Conservation (phyloP, 1,140 invertebrate genomes). For the Leptinotarsa texana region DNA sequence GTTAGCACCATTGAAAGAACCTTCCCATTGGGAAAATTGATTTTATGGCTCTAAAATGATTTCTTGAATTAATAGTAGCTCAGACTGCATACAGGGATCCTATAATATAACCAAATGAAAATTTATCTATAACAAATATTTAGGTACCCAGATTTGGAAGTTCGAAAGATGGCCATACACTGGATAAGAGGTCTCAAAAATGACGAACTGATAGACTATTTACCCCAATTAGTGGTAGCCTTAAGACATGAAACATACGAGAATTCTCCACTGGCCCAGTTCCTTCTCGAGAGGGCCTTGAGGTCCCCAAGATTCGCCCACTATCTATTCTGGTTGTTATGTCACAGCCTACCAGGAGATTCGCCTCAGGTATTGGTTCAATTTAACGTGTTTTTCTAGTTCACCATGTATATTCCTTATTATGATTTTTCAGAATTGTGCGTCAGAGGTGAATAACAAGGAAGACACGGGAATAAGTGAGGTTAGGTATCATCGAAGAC, state of each 20-base stretch:
- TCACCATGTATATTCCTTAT: neutral
- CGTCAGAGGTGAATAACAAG: slow-evolving; percentile 38
- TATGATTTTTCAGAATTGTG: slow-evolving; percentile 39
- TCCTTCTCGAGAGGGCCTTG: slow-evolving; percentile 83
- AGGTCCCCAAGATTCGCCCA: slow-evolving; percentile 89
- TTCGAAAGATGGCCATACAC: slow-evolving; percentile 80
- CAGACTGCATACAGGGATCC: too few species aligned
- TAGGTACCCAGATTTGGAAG: slow-evolving; percentile 88
- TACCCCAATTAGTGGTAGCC: slow-evolving; percentile 93
- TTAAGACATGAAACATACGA: slow-evolving; percentile 94
- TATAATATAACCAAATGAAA: too few species aligned
- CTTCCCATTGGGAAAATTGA: too few species aligned
- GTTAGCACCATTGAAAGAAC: too few species aligned
- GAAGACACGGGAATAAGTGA: slow-evolving; percentile 62
- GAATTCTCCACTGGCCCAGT: slow-evolving; percentile 78
- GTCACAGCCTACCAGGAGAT: slow-evolving; percentile 74
- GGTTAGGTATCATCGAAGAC: slow-evolving; percentile 74
- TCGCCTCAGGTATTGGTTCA: slow-evolving; percentile 63
- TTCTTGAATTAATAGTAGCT: neutral
- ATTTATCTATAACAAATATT: neutral
- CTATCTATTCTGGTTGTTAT: slow-evolving; percentile 91
- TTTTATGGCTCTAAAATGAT: too few species aligned
- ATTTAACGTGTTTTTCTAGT: neutral
- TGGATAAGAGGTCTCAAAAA: slow-evolving; percentile 79
- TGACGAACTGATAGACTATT: slow-evolving; percentile 87